Conservation (phyloP, 2,888 invertebrate genomes). For the Hirtodrosophila alboralis region DNA sequence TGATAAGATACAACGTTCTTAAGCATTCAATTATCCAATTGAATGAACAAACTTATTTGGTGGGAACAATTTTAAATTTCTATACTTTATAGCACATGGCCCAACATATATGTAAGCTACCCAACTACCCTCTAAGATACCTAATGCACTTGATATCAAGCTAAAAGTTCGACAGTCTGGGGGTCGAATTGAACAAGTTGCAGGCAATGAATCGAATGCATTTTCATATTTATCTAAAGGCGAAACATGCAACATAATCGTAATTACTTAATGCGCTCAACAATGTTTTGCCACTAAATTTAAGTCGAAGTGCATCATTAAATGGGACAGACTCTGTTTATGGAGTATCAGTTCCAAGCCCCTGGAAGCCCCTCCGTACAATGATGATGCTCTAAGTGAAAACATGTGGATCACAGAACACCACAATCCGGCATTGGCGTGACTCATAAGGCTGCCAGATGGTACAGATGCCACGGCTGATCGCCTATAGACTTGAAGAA, state of each 20-base stretch:
- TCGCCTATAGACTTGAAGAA: conserved; percentile 27
- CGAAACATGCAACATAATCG: conserved; percentile 48
- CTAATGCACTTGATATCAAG: conserved; percentile 20
- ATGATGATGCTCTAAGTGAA: conserved; percentile 63
- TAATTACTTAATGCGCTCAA: conserved; percentile 67
- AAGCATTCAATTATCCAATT: conserved; percentile 13
- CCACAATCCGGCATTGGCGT: conserved; percentile 28
- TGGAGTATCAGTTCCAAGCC: neutral
- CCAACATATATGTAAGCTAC: too few species aligned
- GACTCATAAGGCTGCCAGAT: conserved; percentile 65
- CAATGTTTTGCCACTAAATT: conserved; percentile 68
- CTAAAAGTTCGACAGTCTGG: neutral
- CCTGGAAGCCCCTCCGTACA: too few species aligned
- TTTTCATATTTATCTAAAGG: conserved; percentile 29
- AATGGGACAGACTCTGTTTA: conserved; percentile 31
- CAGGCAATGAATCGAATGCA: conserved; percentile 51
- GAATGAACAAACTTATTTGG: conserved; percentile 26
- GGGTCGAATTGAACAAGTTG: conserved; percentile 29
- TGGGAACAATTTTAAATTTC: conserved; percentile 36
- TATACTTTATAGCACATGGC: conserved; percentile 28
- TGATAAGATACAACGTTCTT: conserved; percentile 14
- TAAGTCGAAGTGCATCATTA: conserved; percentile 66
- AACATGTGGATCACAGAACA: conserved; percentile 63
- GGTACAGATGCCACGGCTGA: conserved; percentile 43
- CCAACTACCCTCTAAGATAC: conserved; percentile 1